Base-by-base conservation (phyloP, 1,140 invertebrate species). In the Venustaconcha ellipsiformis region DNA sequence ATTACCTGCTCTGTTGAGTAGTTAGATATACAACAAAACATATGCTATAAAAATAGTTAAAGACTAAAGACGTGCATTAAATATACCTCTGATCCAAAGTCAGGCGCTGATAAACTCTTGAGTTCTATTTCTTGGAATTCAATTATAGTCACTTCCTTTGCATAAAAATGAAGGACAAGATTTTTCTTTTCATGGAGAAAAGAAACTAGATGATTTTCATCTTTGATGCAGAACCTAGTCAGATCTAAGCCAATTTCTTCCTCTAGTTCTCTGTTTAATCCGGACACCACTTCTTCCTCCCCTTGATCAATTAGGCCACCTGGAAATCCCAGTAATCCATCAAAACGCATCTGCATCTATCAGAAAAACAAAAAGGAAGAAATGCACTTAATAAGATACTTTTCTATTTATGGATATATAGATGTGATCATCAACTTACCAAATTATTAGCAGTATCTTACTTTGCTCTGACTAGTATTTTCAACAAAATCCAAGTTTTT, bases 301-400 rank as follows among this genome's bases (percentile, higher is more conserved):
- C 88, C 90, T 6, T 80, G 70, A 72, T 92, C 90, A 14, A 93
- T 85, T 8, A 92, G 67, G 18, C 92, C 92, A 48, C 92, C 92
- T 67, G 92, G 92, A 87, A 93, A 93, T 12, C 92, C 92, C 57
- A 93, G 74, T n/a, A 89, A 85, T 8, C 92, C 92, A 88, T 93
- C 92, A 89, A 92, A 93, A 59, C 92, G 76, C 83, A 92, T 83
- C 78, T 92, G 91, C 92, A 93, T 92, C 92, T 92, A 81, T 57
- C 87, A 83, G 64, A 71, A 8, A 60, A 58, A 48, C 72, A 78
- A 62, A 72, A 23, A 64, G 26, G 55, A 18, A 55, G 17, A 69
- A 56, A 73, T 5, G 57, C 37, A 67, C 23, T 23, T 11, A 2
- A 48, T 48, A 48, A 48, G 6, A 48, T 6, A 11, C 58, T 11